Base-by-base conservation (phyloP, 2,797 vertebrate species). In the Xenops minutus region DNA sequence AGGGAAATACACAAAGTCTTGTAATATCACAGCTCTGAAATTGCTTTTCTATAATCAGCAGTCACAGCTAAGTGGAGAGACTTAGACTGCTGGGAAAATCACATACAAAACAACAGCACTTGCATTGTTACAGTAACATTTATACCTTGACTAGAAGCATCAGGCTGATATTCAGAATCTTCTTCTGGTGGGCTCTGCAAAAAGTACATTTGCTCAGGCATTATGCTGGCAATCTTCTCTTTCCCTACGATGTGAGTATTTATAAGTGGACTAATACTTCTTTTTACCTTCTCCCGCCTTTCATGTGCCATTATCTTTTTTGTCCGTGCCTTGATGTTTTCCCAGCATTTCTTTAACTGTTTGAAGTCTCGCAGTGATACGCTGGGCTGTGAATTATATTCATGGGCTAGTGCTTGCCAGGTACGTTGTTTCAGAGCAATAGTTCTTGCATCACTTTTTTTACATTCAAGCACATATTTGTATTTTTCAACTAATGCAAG, bases 281-380 rank as follows among this genome's bases (percentile, higher is more conserved):
- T 96, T 94, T 98, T 98, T 92, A 97, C 98, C 74, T 98, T 98
- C 97, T 98, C 98, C 89, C 98, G 97, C 89, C 98, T 98, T 88
- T 98, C 98, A 89, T 98, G 98, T 86, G 98, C 98, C 98, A 98
- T 98, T 94, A 98, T 98, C 96, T 98, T 98, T 98, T 98, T 98
- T 96, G 98, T 98, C 97, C 98, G 97, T 90, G 98, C 98, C 92
- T 98, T 98, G 97, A 98, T 98, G 96, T 98, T 98, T 95, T 98
- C 98, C 98, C 98, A 98, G 93, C 98, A 98, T 98, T 98, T 98
- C 95, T 98, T 98, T 69, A 98, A 89, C 90, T 98, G 98, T 83
- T 98, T 98, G 95, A 98, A 98, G 95, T 98, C 98, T 95, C 98
- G 97, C 64, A 98, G 97, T 0, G 98, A 98, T 5, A 98, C 98